Evolutionary conservation across 1,140 invertebrate species (phyloP).

Genomic region (Ctenoplectra terminalis): DNA sequence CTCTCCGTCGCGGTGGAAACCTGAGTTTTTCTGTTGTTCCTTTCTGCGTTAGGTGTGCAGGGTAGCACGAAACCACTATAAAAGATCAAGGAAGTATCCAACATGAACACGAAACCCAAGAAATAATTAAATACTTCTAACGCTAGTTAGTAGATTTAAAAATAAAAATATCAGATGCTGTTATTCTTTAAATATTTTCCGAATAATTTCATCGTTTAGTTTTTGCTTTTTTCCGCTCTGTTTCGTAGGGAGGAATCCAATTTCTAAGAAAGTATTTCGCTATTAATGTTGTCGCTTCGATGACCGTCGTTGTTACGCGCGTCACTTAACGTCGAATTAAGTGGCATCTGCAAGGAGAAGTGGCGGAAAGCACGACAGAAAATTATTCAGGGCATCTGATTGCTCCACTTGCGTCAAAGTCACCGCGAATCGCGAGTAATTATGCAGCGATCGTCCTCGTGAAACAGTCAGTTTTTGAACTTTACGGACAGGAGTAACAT

Average conservation of each 20-base stretch:
- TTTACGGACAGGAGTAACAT: background rate
- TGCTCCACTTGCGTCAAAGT: constrained; percentile 47
- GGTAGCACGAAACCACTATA: too few species aligned
- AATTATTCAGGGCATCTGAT: constrained; percentile 51
- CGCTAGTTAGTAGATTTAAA: too few species aligned
- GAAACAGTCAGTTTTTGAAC: background rate
- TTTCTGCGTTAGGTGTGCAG: background rate
- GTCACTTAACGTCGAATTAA: constrained; percentile 34
- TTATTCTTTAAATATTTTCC: too few species aligned
- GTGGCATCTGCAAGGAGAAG: constrained; percentile 9
- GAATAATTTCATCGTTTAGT: too few species aligned
- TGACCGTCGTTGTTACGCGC: constrained; percentile 29
- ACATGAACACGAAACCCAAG: too few species aligned
- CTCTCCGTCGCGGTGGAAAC: constrained; percentile 22
- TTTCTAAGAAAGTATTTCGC: background rate
- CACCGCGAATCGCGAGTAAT: constrained; percentile 31
- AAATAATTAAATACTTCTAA: too few species aligned
- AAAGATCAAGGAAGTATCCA: too few species aligned
- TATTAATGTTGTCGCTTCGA: background rate
- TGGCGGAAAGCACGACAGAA: constrained; percentile 23
- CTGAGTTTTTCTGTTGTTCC: constrained; percentile 13
- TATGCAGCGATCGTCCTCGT: constrained; percentile 18
- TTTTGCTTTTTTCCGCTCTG: background rate
- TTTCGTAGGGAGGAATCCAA: background rate
- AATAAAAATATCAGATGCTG: background rate